Conservation (phyloP, 2,113 vertebrate genomes). For the Taxidea taxus region DNA sequence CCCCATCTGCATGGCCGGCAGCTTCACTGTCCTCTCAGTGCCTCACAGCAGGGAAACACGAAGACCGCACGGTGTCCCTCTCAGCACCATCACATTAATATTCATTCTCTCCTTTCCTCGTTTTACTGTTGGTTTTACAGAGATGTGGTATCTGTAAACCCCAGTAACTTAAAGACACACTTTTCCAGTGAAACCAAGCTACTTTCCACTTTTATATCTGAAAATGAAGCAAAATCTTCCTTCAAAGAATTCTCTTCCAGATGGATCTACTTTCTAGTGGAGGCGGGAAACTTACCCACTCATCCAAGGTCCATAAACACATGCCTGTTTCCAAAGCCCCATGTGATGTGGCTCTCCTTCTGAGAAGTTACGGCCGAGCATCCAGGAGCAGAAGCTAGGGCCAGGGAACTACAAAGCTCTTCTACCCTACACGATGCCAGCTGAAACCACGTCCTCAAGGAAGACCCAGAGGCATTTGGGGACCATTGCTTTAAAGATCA, state of each 20-base stretch:
- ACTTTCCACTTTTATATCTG: conserved; percentile 29
- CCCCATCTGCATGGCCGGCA: neutral
- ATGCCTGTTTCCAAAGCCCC: neutral
- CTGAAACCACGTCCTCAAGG: neutral
- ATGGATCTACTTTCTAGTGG: neutral
- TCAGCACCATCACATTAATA: conserved; percentile 49
- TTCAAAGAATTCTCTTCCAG: neutral
- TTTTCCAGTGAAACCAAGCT: conserved; percentile 48
- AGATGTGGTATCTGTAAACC: conserved; percentile 54
- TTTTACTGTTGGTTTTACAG: conserved; percentile 59
- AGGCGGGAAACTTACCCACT: neutral
- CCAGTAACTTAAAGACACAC: conserved; percentile 52
- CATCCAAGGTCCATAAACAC: neutral
- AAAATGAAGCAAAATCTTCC: conserved; percentile 33
- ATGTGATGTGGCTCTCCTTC: neutral
- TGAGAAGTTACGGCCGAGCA: neutral
- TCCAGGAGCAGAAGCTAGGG: neutral
- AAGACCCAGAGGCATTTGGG: neutral
- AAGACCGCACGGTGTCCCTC: neutral
- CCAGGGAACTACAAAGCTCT: neutral
- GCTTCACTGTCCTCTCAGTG: neutral
- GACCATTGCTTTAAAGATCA: neutral
- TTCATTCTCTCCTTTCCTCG: conserved; percentile 44
- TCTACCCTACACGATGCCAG: neutral
- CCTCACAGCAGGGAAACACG: neutral